Evolutionary conservation across 2,797 vertebrate genomes (phyloP), one percentile per base, ranked within the genome.

Genomic region (Alosa sapidissima): DNA sequence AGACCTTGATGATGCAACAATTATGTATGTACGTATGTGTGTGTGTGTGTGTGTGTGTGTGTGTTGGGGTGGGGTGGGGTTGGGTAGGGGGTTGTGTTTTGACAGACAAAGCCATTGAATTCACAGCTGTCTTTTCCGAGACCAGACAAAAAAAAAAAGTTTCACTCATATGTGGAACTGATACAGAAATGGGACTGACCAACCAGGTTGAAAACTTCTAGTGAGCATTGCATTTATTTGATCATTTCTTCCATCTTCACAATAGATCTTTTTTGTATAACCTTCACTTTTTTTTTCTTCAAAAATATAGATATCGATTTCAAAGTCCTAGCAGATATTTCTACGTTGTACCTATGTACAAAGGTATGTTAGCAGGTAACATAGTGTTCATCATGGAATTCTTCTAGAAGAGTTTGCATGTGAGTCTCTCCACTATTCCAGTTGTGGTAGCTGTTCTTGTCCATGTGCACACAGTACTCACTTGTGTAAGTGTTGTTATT

Each of bases 141-240:
- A 55, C 3, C n/a, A 24, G n/a, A 2, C 58, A n/a, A 62, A 24
- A 8, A 62, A 62, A 62, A 54, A 62, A n/a, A 2, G 58, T 62
- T 62, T 75, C 36, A 41, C 36, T 19, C 33, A 41, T 4, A 41
- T 5, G 36, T 4, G 5, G 28, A 72, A 10, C 13, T 13, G 4
- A 72, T 8, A 36, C 3, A 75, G 68, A 45, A 11, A 75, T 75
- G 33, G 68, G 6, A 5, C 14, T 45, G 13, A 45, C 33, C 68
- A 75, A 75, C 13, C 68, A 21, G 36, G 36, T 11, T 75, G 13
- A 75, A 75, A 75, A 11, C 68, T 7, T 16, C 68, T 75, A 75
- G 36, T 75, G 36, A 75, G 33, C 68, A 45, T 75, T 75, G 68
- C 68, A 45, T 75, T 75, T 45, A 75, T 75, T 75, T 75, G 33